Evolutionary conservation across 1,140 invertebrate species (phyloP).

Genomic region (Maniola jurtina): DNA sequence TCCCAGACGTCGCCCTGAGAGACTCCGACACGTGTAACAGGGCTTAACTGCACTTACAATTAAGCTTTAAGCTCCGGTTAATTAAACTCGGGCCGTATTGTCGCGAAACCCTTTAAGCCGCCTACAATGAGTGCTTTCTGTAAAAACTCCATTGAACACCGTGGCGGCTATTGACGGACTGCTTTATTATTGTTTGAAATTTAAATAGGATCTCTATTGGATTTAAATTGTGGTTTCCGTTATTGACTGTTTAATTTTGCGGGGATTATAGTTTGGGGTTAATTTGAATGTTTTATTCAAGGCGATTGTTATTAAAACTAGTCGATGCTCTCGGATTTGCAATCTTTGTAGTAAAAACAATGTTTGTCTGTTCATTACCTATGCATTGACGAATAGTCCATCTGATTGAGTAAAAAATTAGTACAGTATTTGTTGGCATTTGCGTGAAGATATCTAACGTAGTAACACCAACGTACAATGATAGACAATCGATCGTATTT

Average conservation of each 20-base stretch:
- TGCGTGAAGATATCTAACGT: no score
- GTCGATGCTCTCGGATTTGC: background rate
- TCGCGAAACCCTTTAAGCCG: conserved; percentile 69
- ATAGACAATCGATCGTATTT: no score
- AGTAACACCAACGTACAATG: no score
- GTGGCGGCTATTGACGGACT: conserved; percentile 45
- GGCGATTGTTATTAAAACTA: background rate
- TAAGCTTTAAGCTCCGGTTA: conserved; percentile 74
- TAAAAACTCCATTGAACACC: conserved; percentile 63
- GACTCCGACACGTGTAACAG: conserved; percentile 65
- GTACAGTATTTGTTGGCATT: no score
- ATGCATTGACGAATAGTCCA: no score
- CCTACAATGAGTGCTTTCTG: conserved; percentile 61
- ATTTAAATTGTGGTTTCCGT: conserved; percentile 44
- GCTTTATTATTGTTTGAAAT: conserved; percentile 52
- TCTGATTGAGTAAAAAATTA: no score
- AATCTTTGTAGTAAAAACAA: background rate
- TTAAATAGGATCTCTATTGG: conserved; percentile 49
- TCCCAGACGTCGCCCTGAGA: conserved; percentile 43
- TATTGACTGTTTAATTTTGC: conserved; percentile 44
- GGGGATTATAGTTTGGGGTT: conserved; percentile 21
- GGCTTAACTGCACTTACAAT: conserved; percentile 73
- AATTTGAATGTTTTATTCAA: background rate
- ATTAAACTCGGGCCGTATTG: conserved; percentile 69
- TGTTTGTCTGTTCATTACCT: no score